These are phyloP conservation scores for Potamilus streckersoni DNA, from an alignment of 1,140 invertebrate genomes.

Conservation along the genomic window DNA sequence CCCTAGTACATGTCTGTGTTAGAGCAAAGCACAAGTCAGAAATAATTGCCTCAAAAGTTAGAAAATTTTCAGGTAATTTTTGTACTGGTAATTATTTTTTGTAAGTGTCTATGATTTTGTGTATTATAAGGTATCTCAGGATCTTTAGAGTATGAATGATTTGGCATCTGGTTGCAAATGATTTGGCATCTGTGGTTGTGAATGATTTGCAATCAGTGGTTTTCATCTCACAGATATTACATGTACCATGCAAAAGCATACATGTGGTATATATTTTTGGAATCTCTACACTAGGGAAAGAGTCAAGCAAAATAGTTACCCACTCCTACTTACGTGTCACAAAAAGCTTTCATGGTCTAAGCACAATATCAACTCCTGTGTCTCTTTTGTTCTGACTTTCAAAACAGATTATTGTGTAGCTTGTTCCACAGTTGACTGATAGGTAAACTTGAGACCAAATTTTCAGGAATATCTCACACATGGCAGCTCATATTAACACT, in stretches of 20 bases:
- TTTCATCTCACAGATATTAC: not conserved
- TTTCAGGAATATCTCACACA: too few species aligned
- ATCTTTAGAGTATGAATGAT: not conserved
- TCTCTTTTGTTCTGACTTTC: too few species aligned
- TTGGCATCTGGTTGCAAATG: not conserved
- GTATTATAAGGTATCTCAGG: too few species aligned
- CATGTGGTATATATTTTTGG: not conserved
- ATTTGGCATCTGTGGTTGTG: not conserved
- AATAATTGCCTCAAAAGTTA: constrained; percentile 76
- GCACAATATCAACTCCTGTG: too few species aligned
- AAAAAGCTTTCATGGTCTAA: too few species aligned
- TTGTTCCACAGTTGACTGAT: too few species aligned
- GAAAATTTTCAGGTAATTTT: constrained; percentile 13
- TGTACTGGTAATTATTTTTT: constrained; percentile 82
- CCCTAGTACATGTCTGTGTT: constrained; percentile 95
- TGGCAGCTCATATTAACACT: too few species aligned
- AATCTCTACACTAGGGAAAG: not conserved
- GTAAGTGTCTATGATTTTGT: not conserved
- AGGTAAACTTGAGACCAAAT: too few species aligned
- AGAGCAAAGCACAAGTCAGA: constrained; percentile 83
- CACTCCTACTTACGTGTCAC: not conserved
- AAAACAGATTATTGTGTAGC: too few species aligned
- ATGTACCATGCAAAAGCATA: not conserved
- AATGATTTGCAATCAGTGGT: not conserved
- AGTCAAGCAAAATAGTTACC: not conserved